Evolutionary conservation across 2,888 invertebrate species (phyloP).

Genomic region (Stenolophus ochropezus): DNA sequence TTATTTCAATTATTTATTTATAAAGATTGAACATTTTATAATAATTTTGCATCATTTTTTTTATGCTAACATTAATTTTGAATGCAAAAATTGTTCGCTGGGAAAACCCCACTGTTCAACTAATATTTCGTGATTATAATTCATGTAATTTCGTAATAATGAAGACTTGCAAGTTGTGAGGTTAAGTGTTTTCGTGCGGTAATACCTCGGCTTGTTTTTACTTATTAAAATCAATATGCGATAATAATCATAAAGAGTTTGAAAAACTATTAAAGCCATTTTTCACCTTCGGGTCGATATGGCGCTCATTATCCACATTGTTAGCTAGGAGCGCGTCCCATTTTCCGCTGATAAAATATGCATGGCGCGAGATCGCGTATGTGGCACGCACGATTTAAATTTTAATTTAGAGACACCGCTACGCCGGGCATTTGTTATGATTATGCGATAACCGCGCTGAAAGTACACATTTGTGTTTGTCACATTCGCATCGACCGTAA

Average conservation of each 20-base stretch:
- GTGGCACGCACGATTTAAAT: conserved; percentile 57
- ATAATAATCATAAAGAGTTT: background rate
- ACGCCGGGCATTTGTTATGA: conserved; percentile 51
- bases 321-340: conserved; percentile 31
- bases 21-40: too few species aligned
- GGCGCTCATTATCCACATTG: conserved; percentile 40
- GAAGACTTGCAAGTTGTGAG: too few species aligned
- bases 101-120: too few species aligned
- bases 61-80: too few species aligned
- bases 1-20: too few species aligned
- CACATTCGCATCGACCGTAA: conserved; percentile 22
- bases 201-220: background rate
- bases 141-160: too few species aligned
- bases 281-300: conserved; percentile 29
- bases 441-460: conserved; percentile 50
- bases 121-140: too few species aligned
- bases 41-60: too few species aligned
- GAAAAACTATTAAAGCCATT: conserved; percentile 10
- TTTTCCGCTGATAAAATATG: conserved; percentile 49
- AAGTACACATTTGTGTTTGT: conserved; percentile 55
- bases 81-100: too few species aligned
- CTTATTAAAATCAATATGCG: background rate
- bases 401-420: conserved; percentile 51
- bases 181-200: background rate
- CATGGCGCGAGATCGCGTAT: conserved; percentile 46